Evolutionary conservation across 2,888 invertebrate genomes (phyloP).

Genomic region (Micropterix aruncella): DNA sequence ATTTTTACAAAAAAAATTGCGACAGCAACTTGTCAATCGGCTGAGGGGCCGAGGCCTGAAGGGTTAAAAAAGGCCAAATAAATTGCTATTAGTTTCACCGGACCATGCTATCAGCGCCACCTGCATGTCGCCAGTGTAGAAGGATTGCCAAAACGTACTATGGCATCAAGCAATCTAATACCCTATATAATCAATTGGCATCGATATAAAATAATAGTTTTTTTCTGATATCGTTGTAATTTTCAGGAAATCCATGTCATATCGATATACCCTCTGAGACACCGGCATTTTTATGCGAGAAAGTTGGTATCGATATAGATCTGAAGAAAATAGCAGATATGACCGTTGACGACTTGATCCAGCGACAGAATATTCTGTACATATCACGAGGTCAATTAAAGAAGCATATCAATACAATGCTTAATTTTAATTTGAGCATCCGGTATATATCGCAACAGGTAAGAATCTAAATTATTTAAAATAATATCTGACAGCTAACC

Average conservation of each 20-base stretch:
- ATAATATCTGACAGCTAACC: not conserved
- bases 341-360: constrained; percentile 73
- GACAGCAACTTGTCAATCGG: too few relatives aligned
- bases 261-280: constrained; percentile 53
- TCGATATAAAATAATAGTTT: too few relatives aligned
- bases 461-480: constrained; percentile 6
- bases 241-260: constrained; percentile 22
- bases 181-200: too few relatives aligned
- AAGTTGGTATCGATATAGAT: constrained; percentile 79
- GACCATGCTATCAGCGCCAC: too few relatives aligned
- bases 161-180: too few relatives aligned
- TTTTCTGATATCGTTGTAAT: too few relatives aligned
- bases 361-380: constrained; percentile 71
- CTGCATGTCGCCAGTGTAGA: too few relatives aligned
- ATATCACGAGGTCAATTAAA: constrained; percentile 78
- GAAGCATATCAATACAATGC: constrained; percentile 81
- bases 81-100: too few relatives aligned
- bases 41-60: too few relatives aligned
- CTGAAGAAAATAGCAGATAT: constrained; percentile 82
- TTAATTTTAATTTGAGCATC: constrained; percentile 80
- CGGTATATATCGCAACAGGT: constrained; percentile 87
- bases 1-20: too few relatives aligned
- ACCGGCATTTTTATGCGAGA: constrained; percentile 86
- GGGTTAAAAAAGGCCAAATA: too few relatives aligned
- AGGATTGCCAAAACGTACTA: too few relatives aligned